Evolutionary conservation across 2,113 vertebrate genomes (phyloP), one percentile per base, ranked within the genome.

Genomic region (Dromaius novaehollandiae): DNA sequence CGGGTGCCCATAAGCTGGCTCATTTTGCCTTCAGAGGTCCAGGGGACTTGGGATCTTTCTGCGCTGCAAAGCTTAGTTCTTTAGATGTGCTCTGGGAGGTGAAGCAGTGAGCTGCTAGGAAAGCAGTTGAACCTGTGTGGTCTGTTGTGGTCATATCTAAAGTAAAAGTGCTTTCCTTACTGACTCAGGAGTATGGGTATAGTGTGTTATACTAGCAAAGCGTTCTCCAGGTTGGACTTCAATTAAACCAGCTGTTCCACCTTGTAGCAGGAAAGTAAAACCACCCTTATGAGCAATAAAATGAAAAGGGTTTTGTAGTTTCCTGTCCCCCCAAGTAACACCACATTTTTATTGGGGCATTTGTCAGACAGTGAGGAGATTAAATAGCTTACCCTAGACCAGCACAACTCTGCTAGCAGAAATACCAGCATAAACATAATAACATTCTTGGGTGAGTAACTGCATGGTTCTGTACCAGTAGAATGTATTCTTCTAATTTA

Each of bases 361-460:
- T 65, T 83, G 18, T 53, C 13, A 44, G 42, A 26, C 13, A 17
- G 14, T 36, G 32, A 64, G 10, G 40, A 21, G 48, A 22, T 78
- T 88, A 24, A 53, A 36, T 75, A 74, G 22, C n/a, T 65, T 55
- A 11, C 25, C 32, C n/a, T 51, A 30, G 64, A 73, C 25, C 69
- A 80, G 36, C 15, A 64, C 18, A 78, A 11, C 2, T 25, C 19
- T 40, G 20, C 13, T 38, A 48, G 30, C 42, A 74, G 69, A 85
- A 82, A 60, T 64, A 58, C 42, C 53, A 32, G 24, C 0, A 1
- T 74, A 48, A 83, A 80, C 4, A 1, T 5, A 26, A 4, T 22
- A 48, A 61, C 8, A 1, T 36, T 20, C 13, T 32, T 5, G 13
- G 15, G 24, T 60, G 46, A 0, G 0, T n/a, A 51, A 15, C 28